Base-by-base conservation (phyloP, 2,113 vertebrate genomes). In the Oreochromis tanganicae region DNA sequence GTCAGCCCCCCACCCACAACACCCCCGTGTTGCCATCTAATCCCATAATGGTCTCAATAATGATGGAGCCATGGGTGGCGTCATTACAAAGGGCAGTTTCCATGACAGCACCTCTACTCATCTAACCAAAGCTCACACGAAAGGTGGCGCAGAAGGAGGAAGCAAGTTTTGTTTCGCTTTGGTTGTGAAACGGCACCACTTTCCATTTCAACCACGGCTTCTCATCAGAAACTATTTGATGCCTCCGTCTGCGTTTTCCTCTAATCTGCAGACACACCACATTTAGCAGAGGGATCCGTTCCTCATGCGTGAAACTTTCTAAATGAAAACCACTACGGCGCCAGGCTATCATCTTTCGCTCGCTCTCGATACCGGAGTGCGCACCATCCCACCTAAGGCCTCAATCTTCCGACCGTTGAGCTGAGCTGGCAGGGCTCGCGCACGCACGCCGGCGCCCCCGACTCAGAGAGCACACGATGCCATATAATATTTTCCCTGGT, bases 51-150 rank as follows among this genome's bases (percentile, higher is more conserved):
- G 89, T 91, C 85, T 84, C 63, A 32, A 75, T 93, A 93, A 93
- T 91, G 90, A 86, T 29, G n/a, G 57, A 89, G 84, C 91, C 81
- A 86, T 83, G 89, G 93, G 92, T 91, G 91, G 90, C 54, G 55
- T 93, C 91, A 93, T 93, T 93, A 92, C 71, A 86, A 75, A 82
- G 86, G 90, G 73, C 80, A 75, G 89, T 93, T 95, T 88, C 90
- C 89, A 92, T 92, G 88, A 92, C 90, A 92, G 85, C 85, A 38
- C 38, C 86, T 73, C 75, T 66, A 81, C 41, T 83, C 36, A 11
- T 71, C 48, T 14, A 16, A 88, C 83, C 46, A 86, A 82, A 84
- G 29, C 46, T 16, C 14, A 36, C 87, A 50, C 13, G 52, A 73
- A 87, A 52, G 73, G 38, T 55, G 34, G 36, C 50, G 21, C 41